Evolutionary conservation across 2,113 vertebrate species (phyloP).

Genomic region (Bos javanicus): DNA sequence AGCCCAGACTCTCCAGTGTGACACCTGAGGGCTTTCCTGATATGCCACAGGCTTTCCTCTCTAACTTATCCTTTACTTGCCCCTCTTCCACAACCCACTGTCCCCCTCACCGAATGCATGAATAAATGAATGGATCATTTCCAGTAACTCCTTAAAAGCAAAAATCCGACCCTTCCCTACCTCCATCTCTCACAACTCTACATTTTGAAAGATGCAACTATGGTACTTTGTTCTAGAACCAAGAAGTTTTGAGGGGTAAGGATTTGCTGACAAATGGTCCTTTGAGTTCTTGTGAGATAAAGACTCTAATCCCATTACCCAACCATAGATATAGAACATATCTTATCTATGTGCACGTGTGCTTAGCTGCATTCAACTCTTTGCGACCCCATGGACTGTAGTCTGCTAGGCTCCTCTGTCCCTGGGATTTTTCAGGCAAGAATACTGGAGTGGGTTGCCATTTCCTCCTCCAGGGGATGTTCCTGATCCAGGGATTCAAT

Average conservation of each 20-base stretch:
- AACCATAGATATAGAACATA: accelerated
- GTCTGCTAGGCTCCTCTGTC: not conserved
- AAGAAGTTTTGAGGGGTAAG: not conserved
- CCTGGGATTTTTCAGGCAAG: not conserved
- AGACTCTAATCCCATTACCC: not conserved
- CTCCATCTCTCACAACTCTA: not conserved
- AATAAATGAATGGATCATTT: not conserved
- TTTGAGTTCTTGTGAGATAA: not conserved
- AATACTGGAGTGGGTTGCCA: not conserved
- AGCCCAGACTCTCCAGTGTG: not conserved
- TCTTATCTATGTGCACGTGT: not conserved
- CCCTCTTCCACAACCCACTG: not conserved
- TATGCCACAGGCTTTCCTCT: not conserved
- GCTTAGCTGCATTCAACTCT: not conserved
- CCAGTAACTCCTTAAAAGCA: not conserved
- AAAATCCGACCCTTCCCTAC: not conserved
- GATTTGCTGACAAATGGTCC: not conserved
- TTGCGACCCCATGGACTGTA: not conserved
- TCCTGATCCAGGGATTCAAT: not conserved
- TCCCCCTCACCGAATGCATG: not conserved
- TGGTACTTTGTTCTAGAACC: not conserved
- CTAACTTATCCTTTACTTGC: not conserved
- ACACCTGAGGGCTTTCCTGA: not conserved
- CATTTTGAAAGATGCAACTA: not conserved
- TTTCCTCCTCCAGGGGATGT: not conserved